A percentile compares a stretch with the other conserved stretches of the same genome.
These are phyloP conservation scores for Apteryx owenii DNA, from an alignment of 2,113 vertebrate genomes.

Conservation along the genomic window DNA sequence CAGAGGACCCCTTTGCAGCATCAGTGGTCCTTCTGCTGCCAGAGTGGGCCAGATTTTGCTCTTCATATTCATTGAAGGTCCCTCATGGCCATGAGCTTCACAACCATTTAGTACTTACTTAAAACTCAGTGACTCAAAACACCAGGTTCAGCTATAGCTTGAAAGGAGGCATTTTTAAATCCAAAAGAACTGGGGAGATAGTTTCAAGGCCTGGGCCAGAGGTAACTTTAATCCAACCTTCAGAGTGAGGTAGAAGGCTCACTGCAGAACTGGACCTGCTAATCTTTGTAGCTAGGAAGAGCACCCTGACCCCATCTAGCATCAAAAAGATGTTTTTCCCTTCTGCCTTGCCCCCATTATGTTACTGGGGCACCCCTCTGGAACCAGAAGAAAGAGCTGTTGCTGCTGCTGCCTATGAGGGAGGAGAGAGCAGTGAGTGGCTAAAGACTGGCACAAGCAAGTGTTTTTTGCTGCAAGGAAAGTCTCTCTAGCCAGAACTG, in stretches of 20 bases:
- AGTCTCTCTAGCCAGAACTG: constrained; percentile 25
- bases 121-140: neutral
- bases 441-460: neutral
- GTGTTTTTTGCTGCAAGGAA: neutral
- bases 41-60: neutral
- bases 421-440: neutral
- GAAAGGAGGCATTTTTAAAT: neutral
- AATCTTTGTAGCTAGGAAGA: neutral
- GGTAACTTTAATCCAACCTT: neutral
- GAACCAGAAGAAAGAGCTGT: neutral
- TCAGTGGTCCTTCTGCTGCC: neutral
- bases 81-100: fast-evolving
- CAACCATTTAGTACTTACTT: neutral
- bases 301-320: neutral
- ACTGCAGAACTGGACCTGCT: neutral
- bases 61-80: neutral
- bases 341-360: neutral
- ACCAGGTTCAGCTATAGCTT: neutral
- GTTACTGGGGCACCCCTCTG: neutral
- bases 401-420: neutral
- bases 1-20: neutral
- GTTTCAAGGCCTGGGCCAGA: neutral
- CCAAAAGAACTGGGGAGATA: neutral
- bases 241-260: neutral
- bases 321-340: neutral